phyloP scores from a whole-genome alignment of 2,888 invertebrate species.

The Diarsia mendica region DNA sequence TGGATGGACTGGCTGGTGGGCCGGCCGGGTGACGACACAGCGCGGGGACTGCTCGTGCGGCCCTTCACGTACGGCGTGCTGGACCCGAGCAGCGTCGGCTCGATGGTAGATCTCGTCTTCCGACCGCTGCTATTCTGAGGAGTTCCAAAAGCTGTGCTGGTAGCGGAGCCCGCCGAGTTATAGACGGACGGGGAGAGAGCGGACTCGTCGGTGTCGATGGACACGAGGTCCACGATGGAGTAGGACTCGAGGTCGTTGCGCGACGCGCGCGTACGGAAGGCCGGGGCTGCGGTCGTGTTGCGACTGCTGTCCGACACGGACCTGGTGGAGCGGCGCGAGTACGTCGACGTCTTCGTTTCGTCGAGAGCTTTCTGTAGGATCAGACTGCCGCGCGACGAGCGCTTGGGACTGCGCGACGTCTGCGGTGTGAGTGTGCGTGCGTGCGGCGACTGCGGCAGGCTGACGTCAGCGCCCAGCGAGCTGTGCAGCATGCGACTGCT shows the following conservation, averaged over 20 bases:
- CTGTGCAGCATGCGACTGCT: slow-evolving; percentile 71
- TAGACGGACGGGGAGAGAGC: slow-evolving; percentile 74
- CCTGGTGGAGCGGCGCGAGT: slow-evolving; percentile 20
- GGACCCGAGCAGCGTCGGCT: slow-evolving; percentile 69
- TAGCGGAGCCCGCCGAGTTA: slow-evolving; percentile 73
- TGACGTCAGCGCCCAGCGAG: slow-evolving; percentile 25
- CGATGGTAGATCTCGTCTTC: slow-evolving; percentile 72
- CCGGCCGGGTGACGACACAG: too few relatives aligned
- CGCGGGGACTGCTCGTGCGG: slow-evolving; percentile 32
- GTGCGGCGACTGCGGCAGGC: too few relatives aligned
- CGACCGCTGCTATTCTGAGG: slow-evolving; percentile 66
- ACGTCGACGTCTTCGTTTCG: slow-evolving; percentile 25
- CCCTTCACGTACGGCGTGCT: slow-evolving; percentile 78
- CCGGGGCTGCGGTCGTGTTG: slow-evolving; percentile 65
- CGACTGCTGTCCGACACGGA: slow-evolving; percentile 50
- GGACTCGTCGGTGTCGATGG: slow-evolving; percentile 76
- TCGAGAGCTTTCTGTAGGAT: slow-evolving; percentile 73
- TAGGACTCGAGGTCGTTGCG: slow-evolving; percentile 76
- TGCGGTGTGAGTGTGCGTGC: slow-evolving; percentile 28
- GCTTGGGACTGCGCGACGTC: slow-evolving; percentile 51
- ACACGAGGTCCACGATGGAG: slow-evolving; percentile 84
- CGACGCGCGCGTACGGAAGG: slow-evolving; percentile 59
- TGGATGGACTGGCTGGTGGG: slow-evolving; percentile 13
- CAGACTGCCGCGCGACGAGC: slow-evolving; percentile 70
- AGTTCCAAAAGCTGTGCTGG: slow-evolving; percentile 71